phyloP scores from a whole-genome alignment of 2,113 vertebrate genomes.

The Lampris incognitus region DNA sequence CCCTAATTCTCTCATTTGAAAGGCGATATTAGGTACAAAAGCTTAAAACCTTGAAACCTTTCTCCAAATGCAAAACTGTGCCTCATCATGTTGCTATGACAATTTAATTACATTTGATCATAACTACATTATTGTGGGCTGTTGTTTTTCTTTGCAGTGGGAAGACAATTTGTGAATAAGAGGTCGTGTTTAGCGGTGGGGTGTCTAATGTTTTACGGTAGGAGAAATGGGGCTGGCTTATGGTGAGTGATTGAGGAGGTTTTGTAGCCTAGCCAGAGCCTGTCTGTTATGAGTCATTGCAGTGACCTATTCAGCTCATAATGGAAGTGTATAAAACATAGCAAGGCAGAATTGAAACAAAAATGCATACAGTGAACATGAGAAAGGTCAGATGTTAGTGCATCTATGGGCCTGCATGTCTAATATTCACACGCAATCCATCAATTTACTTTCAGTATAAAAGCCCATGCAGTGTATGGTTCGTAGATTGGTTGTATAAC shows the following conservation, averaged over 20 bases:
- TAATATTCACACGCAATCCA: conserved; percentile 4
- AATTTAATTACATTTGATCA: conserved; percentile 67
- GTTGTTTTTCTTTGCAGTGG: conserved; percentile 57
- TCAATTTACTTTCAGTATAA: background rate
- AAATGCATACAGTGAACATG: background rate
- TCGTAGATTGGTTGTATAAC: conserved; percentile 7
- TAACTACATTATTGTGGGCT: conserved; percentile 26
- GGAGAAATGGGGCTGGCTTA: conserved; percentile 52
- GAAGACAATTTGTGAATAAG: conserved; percentile 67
- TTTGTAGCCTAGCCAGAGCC: conserved; percentile 52
- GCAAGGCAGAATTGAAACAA: conserved; percentile 3
- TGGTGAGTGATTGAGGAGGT: conserved; percentile 51
- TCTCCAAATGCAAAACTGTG: conserved; percentile 50
- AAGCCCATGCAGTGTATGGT: background rate
- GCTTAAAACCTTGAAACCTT: conserved; percentile 49
- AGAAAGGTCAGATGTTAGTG: background rate
- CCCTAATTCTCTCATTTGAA: conserved; percentile 20
- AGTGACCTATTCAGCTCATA: conserved; percentile 45
- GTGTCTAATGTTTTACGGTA: conserved; percentile 35
- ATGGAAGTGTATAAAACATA: background rate
- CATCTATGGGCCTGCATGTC: background rate
- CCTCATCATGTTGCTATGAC: conserved; percentile 67
- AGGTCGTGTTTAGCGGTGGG: conserved; percentile 63
- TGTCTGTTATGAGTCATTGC: conserved; percentile 59
- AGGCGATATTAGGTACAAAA: conserved; percentile 53